phyloP scores from a whole-genome alignment of 2,888 invertebrate species.

The Argyra leucocephala region DNA sequence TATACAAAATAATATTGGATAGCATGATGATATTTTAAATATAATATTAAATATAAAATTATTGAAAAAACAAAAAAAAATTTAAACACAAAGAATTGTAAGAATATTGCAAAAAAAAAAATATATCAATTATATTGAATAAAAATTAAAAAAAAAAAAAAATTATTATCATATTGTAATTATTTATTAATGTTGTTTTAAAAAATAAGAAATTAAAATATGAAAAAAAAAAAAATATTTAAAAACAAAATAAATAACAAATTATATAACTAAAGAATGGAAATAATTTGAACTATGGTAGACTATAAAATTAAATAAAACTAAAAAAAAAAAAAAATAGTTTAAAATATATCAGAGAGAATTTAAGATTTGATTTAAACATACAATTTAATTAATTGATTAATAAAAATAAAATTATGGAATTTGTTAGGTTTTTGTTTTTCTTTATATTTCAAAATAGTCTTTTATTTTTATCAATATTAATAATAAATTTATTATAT shows the following conservation, averaged over 20 bases:
- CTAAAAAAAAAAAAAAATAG: too few relatives aligned
- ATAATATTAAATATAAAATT: neutral
- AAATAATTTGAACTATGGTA: too few relatives aligned
- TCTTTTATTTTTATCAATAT: too few relatives aligned
- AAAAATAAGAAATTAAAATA: neutral
- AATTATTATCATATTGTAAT: neutral
- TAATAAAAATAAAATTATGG: too few relatives aligned
- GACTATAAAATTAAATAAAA: too few relatives aligned
- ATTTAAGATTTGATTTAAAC: too few relatives aligned
- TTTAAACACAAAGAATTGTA: neutral
- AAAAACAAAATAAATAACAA: neutral
- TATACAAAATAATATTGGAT: neutral
- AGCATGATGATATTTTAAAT: neutral
- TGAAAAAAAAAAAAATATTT: neutral
- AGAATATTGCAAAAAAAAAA: neutral
- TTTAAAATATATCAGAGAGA: too few relatives aligned
- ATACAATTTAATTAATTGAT: too few relatives aligned
- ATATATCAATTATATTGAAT: neutral
- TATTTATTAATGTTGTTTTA: slow-evolving; percentile 2
- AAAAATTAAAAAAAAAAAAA: neutral
- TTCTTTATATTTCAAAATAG: too few relatives aligned
- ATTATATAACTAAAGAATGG: too few relatives aligned
- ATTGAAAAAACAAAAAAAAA: neutral
- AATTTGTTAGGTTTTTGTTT: too few relatives aligned
- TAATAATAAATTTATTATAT: too few relatives aligned